Percentiles rank a stretch among this genome's conserved stretches.
phyloP scores from a whole-genome alignment of 2,113 vertebrate species.

The Athene noctua region DNA sequence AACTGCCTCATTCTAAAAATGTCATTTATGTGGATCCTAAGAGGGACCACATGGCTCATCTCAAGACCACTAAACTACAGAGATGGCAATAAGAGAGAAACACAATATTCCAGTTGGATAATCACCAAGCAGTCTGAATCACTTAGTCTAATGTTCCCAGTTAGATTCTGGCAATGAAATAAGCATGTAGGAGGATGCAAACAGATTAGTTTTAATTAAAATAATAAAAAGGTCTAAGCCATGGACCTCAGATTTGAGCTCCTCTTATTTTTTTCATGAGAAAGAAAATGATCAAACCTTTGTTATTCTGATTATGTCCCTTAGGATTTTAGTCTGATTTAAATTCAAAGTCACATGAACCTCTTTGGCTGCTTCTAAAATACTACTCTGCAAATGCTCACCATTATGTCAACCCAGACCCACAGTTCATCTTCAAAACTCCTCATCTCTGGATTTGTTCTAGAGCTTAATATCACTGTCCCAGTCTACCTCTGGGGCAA shows the following conservation, averaged over 20 bases:
- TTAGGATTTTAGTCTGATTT: not conserved
- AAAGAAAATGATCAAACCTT: not conserved
- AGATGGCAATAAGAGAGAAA: conserved; percentile 32
- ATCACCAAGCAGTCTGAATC: conserved; percentile 57
- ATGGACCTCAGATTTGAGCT: not conserved
- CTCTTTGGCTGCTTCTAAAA: not conserved
- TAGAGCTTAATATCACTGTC: not conserved
- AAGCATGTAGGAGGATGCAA: conserved; percentile 41
- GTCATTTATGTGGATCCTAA: not conserved
- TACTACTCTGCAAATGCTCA: not conserved
- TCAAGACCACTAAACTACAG: conserved; percentile 17
- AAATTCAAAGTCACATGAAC: not conserved
- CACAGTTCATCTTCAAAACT: not conserved
- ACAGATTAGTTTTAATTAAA: conserved; percentile 58
- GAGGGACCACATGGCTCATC: not conserved
- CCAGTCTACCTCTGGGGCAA: not conserved
- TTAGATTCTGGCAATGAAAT: conserved; percentile 57
- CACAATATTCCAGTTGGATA: conserved; percentile 50
- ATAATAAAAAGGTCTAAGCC: conserved; percentile 17
- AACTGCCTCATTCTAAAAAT: not conserved
- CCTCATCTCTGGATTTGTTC: not conserved
- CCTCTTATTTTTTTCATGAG: not conserved
- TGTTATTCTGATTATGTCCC: not conserved
- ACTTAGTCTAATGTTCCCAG: conserved; percentile 57
- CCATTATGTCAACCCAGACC: not conserved